Evolutionary conservation across 2,113 vertebrate species (phyloP).

Genomic region (Arizona elegans): DNA sequence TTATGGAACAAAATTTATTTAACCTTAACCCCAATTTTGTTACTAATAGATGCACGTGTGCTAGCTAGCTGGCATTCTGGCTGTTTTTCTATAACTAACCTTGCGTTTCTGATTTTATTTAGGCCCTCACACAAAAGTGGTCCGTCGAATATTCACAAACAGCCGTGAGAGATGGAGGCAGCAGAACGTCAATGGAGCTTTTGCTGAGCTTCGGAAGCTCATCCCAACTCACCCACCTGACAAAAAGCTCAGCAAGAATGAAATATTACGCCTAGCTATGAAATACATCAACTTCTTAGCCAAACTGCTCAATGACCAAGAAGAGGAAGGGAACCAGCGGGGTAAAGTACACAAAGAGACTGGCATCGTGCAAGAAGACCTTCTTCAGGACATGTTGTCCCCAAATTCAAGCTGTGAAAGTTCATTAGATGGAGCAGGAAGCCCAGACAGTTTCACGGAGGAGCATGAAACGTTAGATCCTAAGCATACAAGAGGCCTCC

Average conservation of each 20-base stretch:
- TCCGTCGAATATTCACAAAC: conserved; percentile 93
- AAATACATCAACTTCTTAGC: conserved; percentile 97
- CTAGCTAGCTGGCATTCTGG: background rate
- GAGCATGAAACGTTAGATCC: conserved; percentile 75
- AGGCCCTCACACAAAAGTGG: conserved; percentile 91
- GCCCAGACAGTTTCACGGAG: conserved; percentile 90
- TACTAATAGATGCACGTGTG: rapidly evolving
- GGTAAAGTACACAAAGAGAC: conserved; percentile 78
- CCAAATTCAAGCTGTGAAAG: conserved; percentile 92
- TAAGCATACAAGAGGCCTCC: conserved; percentile 75
- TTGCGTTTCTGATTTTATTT: background rate
- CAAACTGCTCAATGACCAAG: conserved; percentile 92
- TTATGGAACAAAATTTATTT: background rate
- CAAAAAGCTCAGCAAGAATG: conserved; percentile 96
- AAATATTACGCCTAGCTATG: conserved; percentile 93
- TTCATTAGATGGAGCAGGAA: conserved; percentile 86
- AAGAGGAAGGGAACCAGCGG: conserved; percentile 84
- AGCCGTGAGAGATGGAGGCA: conserved; percentile 93
- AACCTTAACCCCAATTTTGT: background rate
- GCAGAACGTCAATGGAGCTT: conserved; percentile 93
- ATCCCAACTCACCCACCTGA: conserved; percentile 91
- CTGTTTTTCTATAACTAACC: background rate
- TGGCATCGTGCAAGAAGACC: conserved; percentile 83
- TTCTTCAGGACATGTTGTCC: conserved; percentile 87
- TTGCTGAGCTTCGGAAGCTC: conserved; percentile 91